These are phyloP conservation scores for Myiotriccus ornatus DNA, from an alignment of 2,797 vertebrate species.

Conservation along the genomic window DNA sequence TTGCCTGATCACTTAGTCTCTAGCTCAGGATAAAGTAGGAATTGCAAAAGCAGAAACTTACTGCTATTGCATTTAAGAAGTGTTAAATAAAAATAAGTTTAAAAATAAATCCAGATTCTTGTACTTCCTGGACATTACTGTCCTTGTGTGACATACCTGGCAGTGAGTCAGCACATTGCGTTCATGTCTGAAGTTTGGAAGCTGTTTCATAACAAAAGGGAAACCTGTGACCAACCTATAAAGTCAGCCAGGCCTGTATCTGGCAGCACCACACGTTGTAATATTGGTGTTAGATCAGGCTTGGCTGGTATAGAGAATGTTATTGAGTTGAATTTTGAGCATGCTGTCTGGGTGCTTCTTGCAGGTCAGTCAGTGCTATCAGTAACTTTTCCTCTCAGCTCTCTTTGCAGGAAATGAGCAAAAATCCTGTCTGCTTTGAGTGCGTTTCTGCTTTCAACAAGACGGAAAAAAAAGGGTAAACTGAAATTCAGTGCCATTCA, in stretches of 20 bases:
- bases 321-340: background rate
- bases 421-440: background rate
- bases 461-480: background rate
- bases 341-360: background rate
- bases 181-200: background rate
- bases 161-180: background rate
- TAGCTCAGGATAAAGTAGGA: background rate
- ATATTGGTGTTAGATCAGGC: background rate
- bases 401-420: background rate
- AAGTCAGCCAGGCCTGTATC: background rate
- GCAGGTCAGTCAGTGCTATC: background rate
- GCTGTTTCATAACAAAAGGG: background rate
- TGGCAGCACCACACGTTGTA: background rate
- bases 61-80: background rate
- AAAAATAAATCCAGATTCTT: conserved; percentile 30
- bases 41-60: background rate
- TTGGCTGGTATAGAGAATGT: background rate
- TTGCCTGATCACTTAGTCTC: conserved; percentile 8
- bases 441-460: background rate
- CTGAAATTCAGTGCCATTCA: background rate
- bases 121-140: background rate
- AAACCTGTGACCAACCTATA: background rate
- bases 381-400: background rate
- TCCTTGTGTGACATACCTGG: background rate
- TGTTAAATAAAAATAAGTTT: conserved; percentile 14